These are phyloP conservation scores for Brassicogethes aeneus DNA, from an alignment of 2,888 invertebrate species.

Conservation along the genomic window DNA sequence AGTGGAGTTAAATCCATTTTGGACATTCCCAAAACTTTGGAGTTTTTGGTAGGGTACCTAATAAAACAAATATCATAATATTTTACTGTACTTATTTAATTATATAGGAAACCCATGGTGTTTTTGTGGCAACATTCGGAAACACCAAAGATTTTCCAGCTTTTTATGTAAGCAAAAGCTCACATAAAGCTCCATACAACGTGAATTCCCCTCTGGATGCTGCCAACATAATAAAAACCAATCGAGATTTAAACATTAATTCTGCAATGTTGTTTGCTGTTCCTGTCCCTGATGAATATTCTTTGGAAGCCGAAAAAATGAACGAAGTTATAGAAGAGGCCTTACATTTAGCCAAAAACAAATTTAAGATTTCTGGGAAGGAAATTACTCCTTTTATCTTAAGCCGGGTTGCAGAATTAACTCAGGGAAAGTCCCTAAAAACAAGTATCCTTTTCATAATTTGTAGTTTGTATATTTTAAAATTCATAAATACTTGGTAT, in stretches of 20 bases:
- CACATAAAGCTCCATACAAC: slow-evolving; percentile 61
- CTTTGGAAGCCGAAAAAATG: slow-evolving; percentile 52
- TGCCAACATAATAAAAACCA: slow-evolving; percentile 57
- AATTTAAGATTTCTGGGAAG: slow-evolving; percentile 63
- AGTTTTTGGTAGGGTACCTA: slow-evolving; percentile 65
- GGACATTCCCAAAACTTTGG: slow-evolving; percentile 88
- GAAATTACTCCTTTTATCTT: slow-evolving; percentile 90
- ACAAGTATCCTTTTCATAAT: slow-evolving; percentile 67
- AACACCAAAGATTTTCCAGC: slow-evolving; percentile 75
- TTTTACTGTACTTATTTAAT: neutral
- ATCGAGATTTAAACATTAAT: slow-evolving; percentile 44
- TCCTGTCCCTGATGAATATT: slow-evolving; percentile 70
- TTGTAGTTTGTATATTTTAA: too few species aligned
- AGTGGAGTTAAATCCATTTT: slow-evolving; percentile 96
- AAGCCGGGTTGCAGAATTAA: slow-evolving; percentile 65
- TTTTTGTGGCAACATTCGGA: slow-evolving; percentile 76
- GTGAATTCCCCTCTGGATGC: slow-evolving; percentile 56
- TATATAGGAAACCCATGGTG: slow-evolving; percentile 85
- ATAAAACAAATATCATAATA: neutral
- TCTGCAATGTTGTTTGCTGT: slow-evolving; percentile 80
- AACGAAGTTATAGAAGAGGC: slow-evolving; percentile 65
- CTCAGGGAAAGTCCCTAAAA: slow-evolving; percentile 69
- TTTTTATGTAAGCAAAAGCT: slow-evolving; percentile 80
- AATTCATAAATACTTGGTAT: too few species aligned
- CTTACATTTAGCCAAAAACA: slow-evolving; percentile 49